phyloP scores from a whole-genome alignment of 1,140 invertebrate species.

The roundworm (Caenorhabditis elegans) region WBcel235 BX284605.5:9636001-9636500 shows the following conservation, averaged over 20 bases:
- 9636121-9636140: too few species aligned
- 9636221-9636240: too few species aligned
- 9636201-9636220: too few species aligned
- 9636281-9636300: too few species aligned
- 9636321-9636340: not conserved
- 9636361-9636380: not conserved
- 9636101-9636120: too few species aligned
- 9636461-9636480: not conserved
- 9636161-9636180: too few species aligned
- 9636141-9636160: too few species aligned
- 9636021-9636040: not conserved
- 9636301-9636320: too few species aligned
- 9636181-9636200: too few species aligned
- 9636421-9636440: not conserved
- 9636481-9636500: not conserved
- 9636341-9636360: not conserved
- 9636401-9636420: not conserved
- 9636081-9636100: not conserved
- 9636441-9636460: not conserved
- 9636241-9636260: too few species aligned
- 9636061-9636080: not conserved
- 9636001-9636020: constrained; percentile 12
- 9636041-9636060: not conserved
- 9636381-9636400: not conserved
- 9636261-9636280: too few species aligned